Conservation (phyloP, 2,888 invertebrate genomes). For the Limnephilus auricula region DNA sequence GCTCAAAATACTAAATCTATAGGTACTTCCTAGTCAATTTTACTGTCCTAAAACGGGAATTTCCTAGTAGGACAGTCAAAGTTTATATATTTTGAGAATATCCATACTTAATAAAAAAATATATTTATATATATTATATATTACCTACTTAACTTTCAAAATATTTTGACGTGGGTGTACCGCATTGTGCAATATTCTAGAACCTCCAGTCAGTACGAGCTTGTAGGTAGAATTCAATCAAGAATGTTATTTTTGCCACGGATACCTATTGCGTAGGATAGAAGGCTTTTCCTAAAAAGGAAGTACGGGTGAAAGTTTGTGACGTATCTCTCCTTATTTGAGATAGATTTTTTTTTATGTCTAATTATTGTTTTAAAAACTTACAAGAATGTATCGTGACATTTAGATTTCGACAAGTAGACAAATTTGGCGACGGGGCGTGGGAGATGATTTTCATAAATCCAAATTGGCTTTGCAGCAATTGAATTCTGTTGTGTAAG, state of each 20-base stretch:
- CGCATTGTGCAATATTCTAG: background rate
- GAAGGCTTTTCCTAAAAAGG: slow-evolving; percentile 53
- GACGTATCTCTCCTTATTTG: slow-evolving; percentile 33
- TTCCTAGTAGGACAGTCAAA: no score
- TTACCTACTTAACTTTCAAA: no score
- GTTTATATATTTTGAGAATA: no score
- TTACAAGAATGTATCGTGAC: slow-evolving; percentile 38
- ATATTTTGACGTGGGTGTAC: background rate
- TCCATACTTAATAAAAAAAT: no score
- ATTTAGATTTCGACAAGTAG: slow-evolving; percentile 22
- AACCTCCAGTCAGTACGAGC: background rate
- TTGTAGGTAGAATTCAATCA: background rate
- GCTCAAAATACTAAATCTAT: background rate
- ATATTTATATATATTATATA: no score
- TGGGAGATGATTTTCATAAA: slow-evolving; percentile 14
- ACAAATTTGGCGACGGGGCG: slow-evolving; percentile 39
- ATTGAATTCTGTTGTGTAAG: background rate
- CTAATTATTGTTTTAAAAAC: slow-evolving; percentile 35
- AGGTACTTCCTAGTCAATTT: no score
- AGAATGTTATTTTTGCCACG: background rate
- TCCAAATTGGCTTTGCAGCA: background rate
- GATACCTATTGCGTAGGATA: slow-evolving; percentile 54
- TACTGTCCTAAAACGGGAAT: no score
- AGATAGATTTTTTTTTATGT: slow-evolving; percentile 20
- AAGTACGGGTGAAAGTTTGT: slow-evolving; percentile 51